Conservation (phyloP, 2,113 vertebrate genomes). For the Mastomys coucha region DNA sequence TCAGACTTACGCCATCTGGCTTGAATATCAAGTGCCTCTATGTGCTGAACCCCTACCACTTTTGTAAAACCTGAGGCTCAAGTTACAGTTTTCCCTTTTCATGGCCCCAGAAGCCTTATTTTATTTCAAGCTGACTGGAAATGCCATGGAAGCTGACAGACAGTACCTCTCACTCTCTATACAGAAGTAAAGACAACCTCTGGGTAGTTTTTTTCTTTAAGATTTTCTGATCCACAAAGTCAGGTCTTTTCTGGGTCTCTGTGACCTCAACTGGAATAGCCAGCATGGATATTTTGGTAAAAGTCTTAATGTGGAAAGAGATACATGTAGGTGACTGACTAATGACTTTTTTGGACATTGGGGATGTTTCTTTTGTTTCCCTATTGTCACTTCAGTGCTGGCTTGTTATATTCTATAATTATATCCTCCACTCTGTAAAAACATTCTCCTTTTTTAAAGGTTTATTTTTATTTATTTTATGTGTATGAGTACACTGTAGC, state of each 20-base stretch:
- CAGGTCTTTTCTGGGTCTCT: slow-evolving; percentile 31
- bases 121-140: slow-evolving; percentile 53
- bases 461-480: no score
- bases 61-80: slow-evolving; percentile 43
- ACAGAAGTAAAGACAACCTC: slow-evolving; percentile 42
- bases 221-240: slow-evolving; percentile 21
- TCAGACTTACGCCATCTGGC: neutral
- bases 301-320: slow-evolving; percentile 14
- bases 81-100: slow-evolving; percentile 39
- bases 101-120: slow-evolving; percentile 28
- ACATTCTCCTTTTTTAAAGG: neutral
- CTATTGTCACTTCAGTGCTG: slow-evolving; percentile 26
- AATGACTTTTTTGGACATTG: neutral
- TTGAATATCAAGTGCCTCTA: neutral
- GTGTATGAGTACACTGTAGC: no score
- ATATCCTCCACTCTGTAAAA: neutral
- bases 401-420: neutral
- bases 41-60: neutral
- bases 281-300: neutral
- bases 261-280: slow-evolving; percentile 21
- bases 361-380: slow-evolving; percentile 8
- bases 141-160: slow-evolving; percentile 50
- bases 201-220: slow-evolving; percentile 55
- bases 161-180: slow-evolving; percentile 45
- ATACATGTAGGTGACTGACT: neutral